Conservation (phyloP, 1,140 invertebrate species). For the Choristoneura fumiferana region DNA sequence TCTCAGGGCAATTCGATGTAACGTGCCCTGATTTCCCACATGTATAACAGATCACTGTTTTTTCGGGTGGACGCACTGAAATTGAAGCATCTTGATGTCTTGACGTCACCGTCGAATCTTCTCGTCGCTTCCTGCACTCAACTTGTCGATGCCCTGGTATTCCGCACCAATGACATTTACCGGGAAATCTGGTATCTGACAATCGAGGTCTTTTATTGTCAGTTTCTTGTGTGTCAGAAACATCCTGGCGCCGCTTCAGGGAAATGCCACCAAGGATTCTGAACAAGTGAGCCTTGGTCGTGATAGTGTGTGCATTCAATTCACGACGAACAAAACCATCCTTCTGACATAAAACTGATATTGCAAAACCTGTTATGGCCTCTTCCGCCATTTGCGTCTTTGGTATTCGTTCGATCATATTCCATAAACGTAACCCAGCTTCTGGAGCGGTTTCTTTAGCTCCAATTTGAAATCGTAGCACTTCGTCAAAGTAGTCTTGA, state of each 20-base stretch:
- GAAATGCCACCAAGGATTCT: slow-evolving; percentile 34
- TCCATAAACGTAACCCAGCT: slow-evolving; percentile 32
- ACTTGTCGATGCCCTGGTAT: slow-evolving; percentile 21
- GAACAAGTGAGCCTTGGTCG: slow-evolving; percentile 28
- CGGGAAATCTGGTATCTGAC: slow-evolving; percentile 25
- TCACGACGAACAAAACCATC: slow-evolving; percentile 30
- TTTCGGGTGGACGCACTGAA: slow-evolving; percentile 22
- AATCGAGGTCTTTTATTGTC: slow-evolving; percentile 24
- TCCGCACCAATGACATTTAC: slow-evolving; percentile 30
- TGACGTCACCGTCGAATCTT: neutral
- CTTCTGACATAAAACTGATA: slow-evolving; percentile 32
- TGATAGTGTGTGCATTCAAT: slow-evolving; percentile 26
- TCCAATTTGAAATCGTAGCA: slow-evolving; percentile 36
- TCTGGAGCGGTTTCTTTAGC: slow-evolving; percentile 36
- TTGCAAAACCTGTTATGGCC: slow-evolving; percentile 37
- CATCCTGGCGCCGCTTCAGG: slow-evolving; percentile 28
- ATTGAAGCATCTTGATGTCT: slow-evolving; percentile 20
- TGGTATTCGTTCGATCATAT: slow-evolving; percentile 33
- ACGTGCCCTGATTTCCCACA: slow-evolving; percentile 15
- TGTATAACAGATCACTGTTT: slow-evolving; percentile 27
- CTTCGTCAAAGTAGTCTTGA: slow-evolving; percentile 41
- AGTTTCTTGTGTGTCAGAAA: slow-evolving; percentile 21
- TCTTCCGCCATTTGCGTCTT: slow-evolving; percentile 31
- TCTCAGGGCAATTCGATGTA: neutral
- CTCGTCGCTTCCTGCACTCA: slow-evolving; percentile 28